Evolutionary conservation across 2,888 invertebrate species (phyloP), one percentile per base, ranked within the genome.

Genomic region (Eurytoma adleriae): DNA sequence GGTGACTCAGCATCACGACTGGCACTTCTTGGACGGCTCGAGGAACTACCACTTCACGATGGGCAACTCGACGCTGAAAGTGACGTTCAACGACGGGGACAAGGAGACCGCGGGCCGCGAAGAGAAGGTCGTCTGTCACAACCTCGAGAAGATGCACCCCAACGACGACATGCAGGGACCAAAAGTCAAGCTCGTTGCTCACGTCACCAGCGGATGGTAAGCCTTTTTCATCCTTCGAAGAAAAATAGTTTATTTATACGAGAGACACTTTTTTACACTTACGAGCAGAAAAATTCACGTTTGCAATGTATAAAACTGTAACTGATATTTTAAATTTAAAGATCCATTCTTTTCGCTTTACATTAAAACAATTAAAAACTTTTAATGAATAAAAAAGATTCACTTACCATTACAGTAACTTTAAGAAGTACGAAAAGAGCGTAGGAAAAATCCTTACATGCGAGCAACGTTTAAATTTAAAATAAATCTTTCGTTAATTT

Each of bases 171-270:
- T 86, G 74, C 88, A 87, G 69, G 88, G 88, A 20, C 87, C 93
- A 80, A 92, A 93, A 87, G 94, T 95, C 68, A 94, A 93, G 83
- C 92, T 95, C 66, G 94, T 95, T 5, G 95, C 95, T 0, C 95
- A 96, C 86, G 93, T 95, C 82, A 95, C 95, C 0, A 93, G 94
- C 57, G 96, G 95, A 90, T 96, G 96, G 96, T 96, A 86, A 93
- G 93, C 89, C 3, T 70, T 16, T 57, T 57, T 67, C 20, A n/a
- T 71, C 7, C 20, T 59, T 48, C 52, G 14, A 14, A 54, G 5
- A n/a, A 4, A 54, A 54, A 54, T 54, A 40, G 40, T 40, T 40
- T 40, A 40, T 10, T 40, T 40, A 40, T 40, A 40, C 40, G 40
- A 7, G 10, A 40, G 5, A 5, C n/a, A 24, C 1, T 7, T 40